Conservation (phyloP, 1,140 invertebrate species). For the Bombus superbus region DNA sequence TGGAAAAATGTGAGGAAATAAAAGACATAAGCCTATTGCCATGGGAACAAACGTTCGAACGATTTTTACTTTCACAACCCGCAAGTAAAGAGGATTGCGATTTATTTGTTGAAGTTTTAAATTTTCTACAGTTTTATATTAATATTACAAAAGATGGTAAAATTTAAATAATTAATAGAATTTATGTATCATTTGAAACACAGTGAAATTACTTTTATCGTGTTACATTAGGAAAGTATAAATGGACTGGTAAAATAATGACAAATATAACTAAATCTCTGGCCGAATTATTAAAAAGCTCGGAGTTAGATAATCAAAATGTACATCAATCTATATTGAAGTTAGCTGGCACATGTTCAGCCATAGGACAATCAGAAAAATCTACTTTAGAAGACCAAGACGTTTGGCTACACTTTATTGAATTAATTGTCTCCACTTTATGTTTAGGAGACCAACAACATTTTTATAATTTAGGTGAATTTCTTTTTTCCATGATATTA, state of each 20-base stretch:
- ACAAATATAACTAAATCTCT: slow-evolving; percentile 76
- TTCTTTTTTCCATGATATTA: slow-evolving; percentile 16
- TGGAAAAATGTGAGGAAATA: slow-evolving; percentile 64
- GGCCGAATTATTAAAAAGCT: slow-evolving; percentile 69
- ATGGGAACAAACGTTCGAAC: slow-evolving; percentile 84
- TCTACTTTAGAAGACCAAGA: slow-evolving; percentile 56
- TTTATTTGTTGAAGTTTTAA: slow-evolving; percentile 83
- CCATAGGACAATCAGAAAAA: slow-evolving; percentile 61
- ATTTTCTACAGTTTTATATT: slow-evolving; percentile 83
- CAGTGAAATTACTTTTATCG: not conserved
- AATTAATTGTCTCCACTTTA: slow-evolving; percentile 74
- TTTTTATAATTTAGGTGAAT: slow-evolving; percentile 83
- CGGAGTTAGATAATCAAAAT: slow-evolving; percentile 72
- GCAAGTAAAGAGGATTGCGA: slow-evolving; percentile 84
- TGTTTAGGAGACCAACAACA: slow-evolving; percentile 79
- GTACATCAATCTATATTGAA: slow-evolving; percentile 76
- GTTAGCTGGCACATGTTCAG: slow-evolving; percentile 73
- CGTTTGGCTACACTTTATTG: slow-evolving; percentile 74
- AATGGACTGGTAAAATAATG: slow-evolving; percentile 71
- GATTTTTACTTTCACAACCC: slow-evolving; percentile 85
- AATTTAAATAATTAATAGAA: not conserved
- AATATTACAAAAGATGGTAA: slow-evolving; percentile 66
- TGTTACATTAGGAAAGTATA: slow-evolving; percentile 53
- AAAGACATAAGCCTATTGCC: slow-evolving; percentile 81
- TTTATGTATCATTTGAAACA: not conserved